These are phyloP conservation scores for Watsonalla binaria DNA, from an alignment of 2,888 invertebrate species.

Conservation along the genomic window DNA sequence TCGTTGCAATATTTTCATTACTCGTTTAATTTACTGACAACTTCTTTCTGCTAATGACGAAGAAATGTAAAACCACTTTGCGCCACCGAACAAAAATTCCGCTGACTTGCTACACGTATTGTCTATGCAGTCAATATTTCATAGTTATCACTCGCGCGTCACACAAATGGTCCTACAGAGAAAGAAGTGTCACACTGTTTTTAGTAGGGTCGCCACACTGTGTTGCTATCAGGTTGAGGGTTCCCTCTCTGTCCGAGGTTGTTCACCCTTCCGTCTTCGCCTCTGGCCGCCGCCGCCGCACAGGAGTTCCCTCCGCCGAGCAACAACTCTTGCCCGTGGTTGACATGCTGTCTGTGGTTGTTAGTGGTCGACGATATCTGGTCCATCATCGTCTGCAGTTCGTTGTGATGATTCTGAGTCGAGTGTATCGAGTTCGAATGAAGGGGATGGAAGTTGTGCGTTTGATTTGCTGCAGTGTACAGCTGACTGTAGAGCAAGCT, in stretches of 20 bases:
- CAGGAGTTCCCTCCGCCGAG: constrained; percentile 79
- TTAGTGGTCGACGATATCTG: constrained; percentile 84
- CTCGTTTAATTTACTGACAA: constrained; percentile 21
- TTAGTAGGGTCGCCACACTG: constrained; percentile 89
- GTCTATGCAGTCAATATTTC: constrained; percentile 10
- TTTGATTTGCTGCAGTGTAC: constrained; percentile 88
- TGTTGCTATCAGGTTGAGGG: constrained; percentile 81
- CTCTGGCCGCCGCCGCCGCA: constrained; percentile 77
- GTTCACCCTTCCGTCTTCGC: constrained; percentile 78
- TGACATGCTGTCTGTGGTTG: constrained; percentile 70
- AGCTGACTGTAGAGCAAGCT: constrained; percentile 90
- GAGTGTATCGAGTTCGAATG: constrained; percentile 82
- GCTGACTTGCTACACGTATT: neutral
- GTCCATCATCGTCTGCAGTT: constrained; percentile 87
- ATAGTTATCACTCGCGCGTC: constrained; percentile 10
- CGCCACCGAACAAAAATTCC: constrained; percentile 8
- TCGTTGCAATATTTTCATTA: constrained; percentile 45
- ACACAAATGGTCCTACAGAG: constrained; percentile 23
- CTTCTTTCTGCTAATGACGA: constrained; percentile 25
- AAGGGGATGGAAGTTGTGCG: constrained; percentile 84
- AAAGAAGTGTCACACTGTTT: constrained; percentile 36
- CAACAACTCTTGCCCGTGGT: constrained; percentile 68
- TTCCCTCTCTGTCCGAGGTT: constrained; percentile 79
- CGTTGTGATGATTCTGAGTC: constrained; percentile 82
- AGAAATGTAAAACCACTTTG: constrained; percentile 22